Percentiles rank a stretch among this genome's conserved stretches.
phyloP scores from a whole-genome alignment of 2,113 vertebrate species.

The Scortum barcoo region DNA sequence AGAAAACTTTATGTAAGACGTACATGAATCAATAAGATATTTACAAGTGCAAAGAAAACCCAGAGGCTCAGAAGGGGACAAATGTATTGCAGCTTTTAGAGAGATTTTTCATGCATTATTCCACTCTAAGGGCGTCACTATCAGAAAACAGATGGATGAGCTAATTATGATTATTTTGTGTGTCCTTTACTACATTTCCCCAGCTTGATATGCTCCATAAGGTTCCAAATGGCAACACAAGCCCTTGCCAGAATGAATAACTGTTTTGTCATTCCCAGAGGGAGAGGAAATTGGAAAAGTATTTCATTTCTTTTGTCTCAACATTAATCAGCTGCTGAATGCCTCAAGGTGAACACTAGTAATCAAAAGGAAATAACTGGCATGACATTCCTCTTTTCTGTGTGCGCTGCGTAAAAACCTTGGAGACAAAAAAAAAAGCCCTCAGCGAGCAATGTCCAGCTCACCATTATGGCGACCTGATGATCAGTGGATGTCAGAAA shows the following conservation, averaged over 20 bases:
- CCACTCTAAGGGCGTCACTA: neutral
- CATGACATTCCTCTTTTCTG: conserved; percentile 48
- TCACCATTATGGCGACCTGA: conserved; percentile 30
- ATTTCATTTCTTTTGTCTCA: conserved; percentile 66
- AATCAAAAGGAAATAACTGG: conserved; percentile 63
- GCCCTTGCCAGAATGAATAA: conserved; percentile 37
- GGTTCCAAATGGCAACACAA: conserved; percentile 20
- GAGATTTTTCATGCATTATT: neutral
- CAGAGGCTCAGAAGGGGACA: neutral
- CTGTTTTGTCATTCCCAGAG: conserved; percentile 36
- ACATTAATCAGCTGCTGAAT: conserved; percentile 62
- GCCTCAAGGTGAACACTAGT: conserved; percentile 66
- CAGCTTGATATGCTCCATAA: neutral
- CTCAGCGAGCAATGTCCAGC: neutral
- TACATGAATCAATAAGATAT: neutral
- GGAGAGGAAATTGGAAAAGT: conserved; percentile 42
- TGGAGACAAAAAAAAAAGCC: neutral
- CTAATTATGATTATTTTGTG: neutral
- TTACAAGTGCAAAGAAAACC: neutral
- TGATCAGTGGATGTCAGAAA: conserved; percentile 58
- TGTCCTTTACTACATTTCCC: conserved; percentile 6
- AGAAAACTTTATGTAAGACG: neutral
- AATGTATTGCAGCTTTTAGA: neutral
- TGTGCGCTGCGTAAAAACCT: conserved; percentile 18
- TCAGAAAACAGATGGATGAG: neutral